Percentiles rank a stretch among this genome's conserved stretches.
Conservation (phyloP, 2,113 vertebrate genomes). For the Otus sunia region DNA sequence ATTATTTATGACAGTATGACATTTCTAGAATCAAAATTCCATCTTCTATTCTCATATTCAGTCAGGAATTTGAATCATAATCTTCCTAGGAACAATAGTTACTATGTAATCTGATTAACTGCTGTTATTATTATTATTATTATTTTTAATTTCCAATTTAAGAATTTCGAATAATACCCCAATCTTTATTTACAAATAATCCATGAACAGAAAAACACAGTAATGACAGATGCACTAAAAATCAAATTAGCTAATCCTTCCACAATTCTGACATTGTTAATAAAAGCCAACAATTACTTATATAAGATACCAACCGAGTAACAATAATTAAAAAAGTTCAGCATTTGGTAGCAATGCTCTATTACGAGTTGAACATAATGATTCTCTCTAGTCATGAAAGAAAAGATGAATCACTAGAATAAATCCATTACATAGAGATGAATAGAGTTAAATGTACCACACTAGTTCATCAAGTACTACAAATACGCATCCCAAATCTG, state of each 20-base stretch:
- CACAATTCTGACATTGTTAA: background rate
- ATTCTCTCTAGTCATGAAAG: background rate
- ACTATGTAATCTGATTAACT: background rate
- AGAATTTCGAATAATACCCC: background rate
- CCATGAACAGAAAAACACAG: background rate
- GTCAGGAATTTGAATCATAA: background rate
- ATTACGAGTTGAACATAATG: background rate
- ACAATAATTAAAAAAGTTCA: background rate
- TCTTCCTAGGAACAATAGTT: background rate
- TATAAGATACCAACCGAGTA: background rate
- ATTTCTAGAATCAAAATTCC: background rate
- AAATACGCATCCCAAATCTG: background rate
- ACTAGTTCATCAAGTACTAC: conserved; percentile 43
- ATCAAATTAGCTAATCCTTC: conserved; percentile 13
- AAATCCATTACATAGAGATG: background rate
- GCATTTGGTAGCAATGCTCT: background rate
- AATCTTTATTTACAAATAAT: conserved; percentile 9
- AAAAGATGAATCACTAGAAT: background rate
- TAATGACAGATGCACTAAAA: background rate
- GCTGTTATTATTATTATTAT: too few species aligned
- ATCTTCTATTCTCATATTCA: background rate
- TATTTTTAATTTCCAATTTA: background rate
- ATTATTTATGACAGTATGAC: background rate
- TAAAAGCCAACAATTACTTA: conserved; percentile 15
- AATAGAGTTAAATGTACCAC: conserved; percentile 17